A percentile compares a stretch with the other conserved stretches of the same genome.
Evolutionary conservation across 2,888 invertebrate genomes (phyloP).

Genomic region (Pheosia gnoma): DNA sequence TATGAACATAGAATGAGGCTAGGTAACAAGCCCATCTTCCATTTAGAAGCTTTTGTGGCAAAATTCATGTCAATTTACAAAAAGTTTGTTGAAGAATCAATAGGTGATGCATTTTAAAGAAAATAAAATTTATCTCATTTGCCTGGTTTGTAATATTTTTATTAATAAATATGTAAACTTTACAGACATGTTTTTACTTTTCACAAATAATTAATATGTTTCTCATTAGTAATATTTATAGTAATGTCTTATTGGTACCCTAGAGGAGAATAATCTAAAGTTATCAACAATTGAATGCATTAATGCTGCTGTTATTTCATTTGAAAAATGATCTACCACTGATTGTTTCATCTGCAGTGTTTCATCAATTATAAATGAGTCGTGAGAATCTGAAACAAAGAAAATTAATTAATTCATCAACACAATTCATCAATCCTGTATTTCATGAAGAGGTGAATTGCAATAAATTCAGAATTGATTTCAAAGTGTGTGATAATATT

Average conservation of each 20-base stretch:
- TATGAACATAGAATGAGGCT: conserved; percentile 96
- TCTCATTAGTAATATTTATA: conserved; percentile 54
- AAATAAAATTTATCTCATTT: conserved; percentile 16
- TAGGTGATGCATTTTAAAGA: conserved; percentile 82
- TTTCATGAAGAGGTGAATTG: neutral
- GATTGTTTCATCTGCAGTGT: conserved; percentile 51
- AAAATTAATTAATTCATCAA: conserved; percentile 7
- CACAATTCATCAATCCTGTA: neutral
- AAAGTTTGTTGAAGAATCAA: conserved; percentile 90
- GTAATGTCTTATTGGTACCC: conserved; percentile 67
- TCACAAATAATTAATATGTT: conserved; percentile 11
- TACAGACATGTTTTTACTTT: conserved; percentile 21
- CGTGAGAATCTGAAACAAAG: conserved; percentile 54
- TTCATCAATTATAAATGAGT: conserved; percentile 54
- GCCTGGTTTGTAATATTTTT: conserved; percentile 20
- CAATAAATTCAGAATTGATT: neutral
- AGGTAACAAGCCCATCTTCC: conserved; percentile 97
- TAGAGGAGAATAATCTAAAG: conserved; percentile 66
- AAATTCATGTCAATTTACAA: conserved; percentile 98
- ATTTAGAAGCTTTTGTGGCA: conserved; percentile 98
- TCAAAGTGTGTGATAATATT: too few species aligned
- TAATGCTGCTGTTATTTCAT: conserved; percentile 68
- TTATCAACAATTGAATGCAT: conserved; percentile 76
- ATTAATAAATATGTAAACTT: conserved; percentile 26
- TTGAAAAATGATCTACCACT: conserved; percentile 66